A percentile compares a stretch with the other conserved stretches of the same genome.
Conservation (phyloP, 2,113 vertebrate genomes). For the Elaphurus davidianus region DNA sequence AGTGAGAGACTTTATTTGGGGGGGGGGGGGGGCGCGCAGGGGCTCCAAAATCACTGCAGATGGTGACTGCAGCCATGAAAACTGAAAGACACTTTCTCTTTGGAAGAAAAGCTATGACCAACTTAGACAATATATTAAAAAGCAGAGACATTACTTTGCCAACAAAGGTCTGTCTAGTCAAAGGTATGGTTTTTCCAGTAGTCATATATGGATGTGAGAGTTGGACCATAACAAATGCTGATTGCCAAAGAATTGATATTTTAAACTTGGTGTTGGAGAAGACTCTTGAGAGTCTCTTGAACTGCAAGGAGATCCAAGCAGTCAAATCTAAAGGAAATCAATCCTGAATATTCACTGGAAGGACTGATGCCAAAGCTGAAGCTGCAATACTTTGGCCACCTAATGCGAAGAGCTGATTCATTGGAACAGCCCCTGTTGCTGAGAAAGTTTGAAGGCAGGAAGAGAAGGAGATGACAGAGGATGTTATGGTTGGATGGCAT, state of each 20-base stretch:
- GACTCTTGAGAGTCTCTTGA: background rate
- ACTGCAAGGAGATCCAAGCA: background rate
- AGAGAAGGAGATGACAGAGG: background rate
- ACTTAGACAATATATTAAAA: background rate
- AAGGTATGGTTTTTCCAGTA: background rate
- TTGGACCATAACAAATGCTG: background rate
- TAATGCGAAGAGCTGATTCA: background rate
- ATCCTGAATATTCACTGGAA: background rate
- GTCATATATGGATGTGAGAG: background rate
- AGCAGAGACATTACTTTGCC: background rate
- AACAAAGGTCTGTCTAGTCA: background rate
- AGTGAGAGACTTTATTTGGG: background rate
- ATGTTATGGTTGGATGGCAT: background rate
- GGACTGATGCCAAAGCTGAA: background rate
- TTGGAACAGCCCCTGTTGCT: background rate
- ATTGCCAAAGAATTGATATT: background rate
- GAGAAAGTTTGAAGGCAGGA: background rate
- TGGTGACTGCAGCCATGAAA: background rate
- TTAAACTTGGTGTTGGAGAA: background rate
- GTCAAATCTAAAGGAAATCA: background rate
- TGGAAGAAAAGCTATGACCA: background rate
- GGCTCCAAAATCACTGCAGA: background rate
- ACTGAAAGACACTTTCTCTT: background rate
- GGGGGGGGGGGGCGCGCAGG: fast-evolving
- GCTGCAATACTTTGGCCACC: background rate